phyloP scores from a whole-genome alignment of 2,797 vertebrate species.

The Atherinosoma microstoma region DNA sequence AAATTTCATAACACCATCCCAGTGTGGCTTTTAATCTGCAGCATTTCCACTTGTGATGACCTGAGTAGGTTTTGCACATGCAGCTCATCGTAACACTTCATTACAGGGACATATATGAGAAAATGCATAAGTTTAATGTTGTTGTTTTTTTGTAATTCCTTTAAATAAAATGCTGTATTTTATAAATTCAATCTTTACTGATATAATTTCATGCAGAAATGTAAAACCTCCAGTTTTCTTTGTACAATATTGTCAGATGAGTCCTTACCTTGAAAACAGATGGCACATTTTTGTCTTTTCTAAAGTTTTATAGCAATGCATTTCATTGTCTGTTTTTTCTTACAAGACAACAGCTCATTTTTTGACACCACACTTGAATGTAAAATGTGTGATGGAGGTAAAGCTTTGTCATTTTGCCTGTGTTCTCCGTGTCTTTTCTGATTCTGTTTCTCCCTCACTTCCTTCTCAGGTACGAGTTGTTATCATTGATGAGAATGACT shows the following conservation, averaged over 20 bases:
- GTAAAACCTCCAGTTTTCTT: not conserved
- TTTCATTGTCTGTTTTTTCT: not conserved
- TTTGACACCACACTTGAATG: not conserved
- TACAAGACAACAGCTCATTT: not conserved
- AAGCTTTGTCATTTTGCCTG: not conserved
- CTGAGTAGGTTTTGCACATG: slow-evolving; percentile 15
- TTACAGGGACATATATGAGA: not conserved
- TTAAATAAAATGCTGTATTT: not conserved
- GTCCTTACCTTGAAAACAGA: too few species aligned
- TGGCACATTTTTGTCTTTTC: not conserved
- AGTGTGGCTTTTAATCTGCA: slow-evolving; percentile 42
- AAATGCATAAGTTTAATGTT: not conserved
- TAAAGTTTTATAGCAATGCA: not conserved
- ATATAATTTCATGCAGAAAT: not conserved
- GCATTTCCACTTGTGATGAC: slow-evolving; percentile 33
- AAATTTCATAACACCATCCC: slow-evolving; percentile 39
- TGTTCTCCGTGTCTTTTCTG: not conserved
- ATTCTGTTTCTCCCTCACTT: not conserved
- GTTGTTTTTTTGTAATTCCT: too few species aligned
- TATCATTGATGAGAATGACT: slow-evolving; percentile 90
- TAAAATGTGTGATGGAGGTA: not conserved
- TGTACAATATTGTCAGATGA: not conserved
- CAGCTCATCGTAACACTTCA: not conserved
- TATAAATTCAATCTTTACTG: too few species aligned
- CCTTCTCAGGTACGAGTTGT: slow-evolving; percentile 85